Percentiles rank a stretch among this genome's conserved stretches.
Conservation (phyloP, 2,888 invertebrate genomes). For the Megalurothrips usitatus region DNA sequence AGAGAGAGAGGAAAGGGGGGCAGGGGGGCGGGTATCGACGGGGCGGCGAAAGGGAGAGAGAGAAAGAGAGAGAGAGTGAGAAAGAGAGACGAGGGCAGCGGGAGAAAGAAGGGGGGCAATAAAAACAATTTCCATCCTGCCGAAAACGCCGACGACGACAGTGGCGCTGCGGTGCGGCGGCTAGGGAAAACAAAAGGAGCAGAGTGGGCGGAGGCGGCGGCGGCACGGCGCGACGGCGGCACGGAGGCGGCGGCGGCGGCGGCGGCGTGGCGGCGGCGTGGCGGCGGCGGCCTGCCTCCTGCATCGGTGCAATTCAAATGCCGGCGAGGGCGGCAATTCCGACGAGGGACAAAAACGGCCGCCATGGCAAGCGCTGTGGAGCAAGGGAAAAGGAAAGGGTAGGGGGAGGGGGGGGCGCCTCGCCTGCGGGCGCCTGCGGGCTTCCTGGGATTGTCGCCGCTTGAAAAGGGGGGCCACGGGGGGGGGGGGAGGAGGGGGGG, state of each 20-base stretch:
- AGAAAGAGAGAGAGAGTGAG: neutral
- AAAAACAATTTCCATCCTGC: conserved; percentile 18
- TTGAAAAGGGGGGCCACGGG: neutral
- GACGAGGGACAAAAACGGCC: conserved; percentile 1
- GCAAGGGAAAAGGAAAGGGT: neutral
- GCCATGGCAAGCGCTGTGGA: neutral
- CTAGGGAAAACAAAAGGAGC: neutral
- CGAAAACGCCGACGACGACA: neutral
- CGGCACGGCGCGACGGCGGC: neutral
- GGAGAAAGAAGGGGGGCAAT: neutral
- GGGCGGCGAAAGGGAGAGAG: neutral
- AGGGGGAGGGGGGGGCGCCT: neutral
- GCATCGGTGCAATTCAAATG: conserved; percentile 18
- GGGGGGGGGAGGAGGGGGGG: neutral
- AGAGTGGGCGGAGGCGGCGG: neutral
- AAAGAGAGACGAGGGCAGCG: neutral
- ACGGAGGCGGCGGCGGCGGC: neutral
- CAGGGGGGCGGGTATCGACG: neutral
- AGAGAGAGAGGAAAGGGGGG: neutral
- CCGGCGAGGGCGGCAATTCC: neutral
- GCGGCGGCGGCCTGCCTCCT: neutral
- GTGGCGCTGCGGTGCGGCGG: neutral
- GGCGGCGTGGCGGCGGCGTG: neutral
- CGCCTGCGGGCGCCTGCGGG: neutral
- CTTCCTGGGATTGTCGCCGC: too few relatives aligned